phyloP scores from a whole-genome alignment of 2,113 vertebrate species.

The Petrocephalus zakoni region DNA sequence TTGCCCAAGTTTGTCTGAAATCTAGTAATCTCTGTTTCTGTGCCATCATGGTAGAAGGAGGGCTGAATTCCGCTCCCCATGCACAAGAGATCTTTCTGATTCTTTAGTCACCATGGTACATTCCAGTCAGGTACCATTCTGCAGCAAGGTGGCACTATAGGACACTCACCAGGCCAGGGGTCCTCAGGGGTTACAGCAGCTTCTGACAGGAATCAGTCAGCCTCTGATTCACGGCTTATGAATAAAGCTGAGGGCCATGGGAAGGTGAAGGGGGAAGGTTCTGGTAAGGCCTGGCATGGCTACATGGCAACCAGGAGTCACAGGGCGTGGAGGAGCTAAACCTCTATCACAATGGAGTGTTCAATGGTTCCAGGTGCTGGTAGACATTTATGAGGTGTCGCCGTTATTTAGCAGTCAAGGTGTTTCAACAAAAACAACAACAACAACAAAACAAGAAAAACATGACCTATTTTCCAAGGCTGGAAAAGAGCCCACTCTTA shows the following conservation, averaged over 20 bases:
- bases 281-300: background rate
- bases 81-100: background rate
- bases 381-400: background rate
- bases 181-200: background rate
- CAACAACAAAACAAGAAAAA: background rate
- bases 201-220: background rate
- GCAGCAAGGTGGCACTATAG: background rate
- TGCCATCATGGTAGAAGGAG: background rate
- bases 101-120: background rate
- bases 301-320: background rate
- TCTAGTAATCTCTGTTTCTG: background rate
- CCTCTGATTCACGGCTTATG: background rate
- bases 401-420: too few relatives aligned
- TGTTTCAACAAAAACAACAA: too few relatives aligned
- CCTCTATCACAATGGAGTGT: background rate
- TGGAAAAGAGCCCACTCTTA: background rate
- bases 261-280: background rate
- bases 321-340: background rate
- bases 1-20: background rate
- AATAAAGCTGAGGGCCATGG: background rate
- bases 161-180: background rate
- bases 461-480: background rate
- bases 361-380: background rate
- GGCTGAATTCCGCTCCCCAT: background rate
- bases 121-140: background rate